These are phyloP conservation scores for Rhea americana DNA, from an alignment of 2,113 vertebrate genomes.

Conservation along the genomic window DNA sequence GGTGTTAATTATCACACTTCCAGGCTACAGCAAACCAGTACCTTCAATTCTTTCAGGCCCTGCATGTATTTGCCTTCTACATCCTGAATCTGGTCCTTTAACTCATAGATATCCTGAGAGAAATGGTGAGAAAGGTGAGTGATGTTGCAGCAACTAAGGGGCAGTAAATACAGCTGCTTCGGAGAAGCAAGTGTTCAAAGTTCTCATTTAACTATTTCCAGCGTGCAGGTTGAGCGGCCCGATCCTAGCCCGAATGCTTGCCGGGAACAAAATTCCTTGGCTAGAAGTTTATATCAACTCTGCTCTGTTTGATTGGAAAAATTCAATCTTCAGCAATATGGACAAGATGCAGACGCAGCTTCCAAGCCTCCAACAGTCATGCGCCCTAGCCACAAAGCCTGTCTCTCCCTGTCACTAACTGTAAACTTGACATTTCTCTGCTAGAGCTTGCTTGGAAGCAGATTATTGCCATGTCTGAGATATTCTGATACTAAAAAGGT, in stretches of 20 bases:
- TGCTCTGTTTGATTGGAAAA: neutral
- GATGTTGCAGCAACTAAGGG: rapidly evolving
- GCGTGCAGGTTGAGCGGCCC: neutral
- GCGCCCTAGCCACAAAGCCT: neutral
- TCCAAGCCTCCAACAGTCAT: neutral
- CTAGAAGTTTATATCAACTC: neutral
- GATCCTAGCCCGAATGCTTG: neutral
- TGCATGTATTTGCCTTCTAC: slow-evolving; percentile 93
- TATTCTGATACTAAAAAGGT: neutral
- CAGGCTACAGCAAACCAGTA: slow-evolving; percentile 65
- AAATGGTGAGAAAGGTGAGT: slow-evolving; percentile 45
- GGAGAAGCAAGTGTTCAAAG: neutral
- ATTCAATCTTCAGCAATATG: rapidly evolving
- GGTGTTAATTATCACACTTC: slow-evolving; percentile 38
- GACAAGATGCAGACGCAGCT: rapidly evolving
- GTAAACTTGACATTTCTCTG: neutral
- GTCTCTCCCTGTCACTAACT: too few species aligned
- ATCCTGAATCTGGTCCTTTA: slow-evolving; percentile 98
- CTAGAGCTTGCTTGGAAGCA: neutral
- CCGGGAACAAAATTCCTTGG: neutral
- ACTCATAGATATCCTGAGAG: slow-evolving; percentile 92
- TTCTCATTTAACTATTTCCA: neutral
- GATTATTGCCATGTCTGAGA: neutral
- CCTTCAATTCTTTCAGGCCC: slow-evolving; percentile 93
- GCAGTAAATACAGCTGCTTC: rapidly evolving